Evolutionary conservation across 1,140 invertebrate species (phyloP), one percentile per base, ranked within the genome.

Genomic region (Agraylea sexmaculata): DNA sequence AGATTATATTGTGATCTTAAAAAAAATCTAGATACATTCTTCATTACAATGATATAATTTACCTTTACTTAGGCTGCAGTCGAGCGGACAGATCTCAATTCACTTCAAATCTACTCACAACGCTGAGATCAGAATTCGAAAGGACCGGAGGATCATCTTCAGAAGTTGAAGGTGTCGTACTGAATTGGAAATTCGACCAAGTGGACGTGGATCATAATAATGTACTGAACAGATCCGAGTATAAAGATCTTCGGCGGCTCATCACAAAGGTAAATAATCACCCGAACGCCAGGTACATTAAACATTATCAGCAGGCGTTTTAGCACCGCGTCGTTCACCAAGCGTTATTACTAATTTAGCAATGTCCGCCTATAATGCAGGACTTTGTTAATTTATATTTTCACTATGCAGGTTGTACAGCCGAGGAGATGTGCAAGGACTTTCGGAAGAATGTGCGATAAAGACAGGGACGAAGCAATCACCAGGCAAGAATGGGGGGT

Each of bases 161-260:
- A 11, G 39, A 38, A 6, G 37, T 34, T 5, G 64, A 66, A 37
- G 50, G 56, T 3, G 47, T 55, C 1, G 80, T 86, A 0, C 53
- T 89, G 6, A 75, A 82, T 30, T 94, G 90, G 90, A 93, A 94
- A 59, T 95, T 93, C 53, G 58, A 66, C 1, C 70, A 78, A 30
- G 64, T 94, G 51, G 89, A 95, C 62, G 60, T 60, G 20, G 80
- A 93, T 60, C 68, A 66, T 10, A 85, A 90, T 59, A 71, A 74
- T 17, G 65, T 68, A 30, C 60, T 95, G 34, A 78, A 85, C 51
- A 77, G 77, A 47, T 69, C 71, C 22, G 91, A 95, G 57, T 86
- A 89, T 51, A 70, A 77, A 46, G 80, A 83, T 41, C 63, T 94
- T 4, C 73, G 78, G 39, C 69, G 78, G 45, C 70, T 92, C 18